Evolutionary conservation across 2,113 vertebrate genomes (phyloP), one percentile per base, ranked within the genome.

Genomic region (Hassar affinis): DNA sequence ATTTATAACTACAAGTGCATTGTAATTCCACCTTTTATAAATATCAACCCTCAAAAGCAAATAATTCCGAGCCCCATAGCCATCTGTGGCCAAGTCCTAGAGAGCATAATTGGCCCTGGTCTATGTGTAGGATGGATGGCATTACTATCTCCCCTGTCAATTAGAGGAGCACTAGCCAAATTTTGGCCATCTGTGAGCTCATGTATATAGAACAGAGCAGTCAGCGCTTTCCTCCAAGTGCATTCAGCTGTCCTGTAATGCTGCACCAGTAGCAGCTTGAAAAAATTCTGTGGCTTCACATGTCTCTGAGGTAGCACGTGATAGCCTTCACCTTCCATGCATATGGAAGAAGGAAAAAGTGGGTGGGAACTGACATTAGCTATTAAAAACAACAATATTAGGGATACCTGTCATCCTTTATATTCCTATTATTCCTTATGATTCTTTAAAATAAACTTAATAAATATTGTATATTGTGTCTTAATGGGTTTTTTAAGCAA

Each of bases 141-240:
- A 77, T 56, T 54, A 77, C 74, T 77, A 56, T 77, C 30, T 77
- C 74, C 74, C 74, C 51, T 77, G 74, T 77, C 74, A 77, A 77
- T 77, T 77, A 77, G 30, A 77, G 74, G 27, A 56, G 33, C 74
- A 56, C 51, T 38, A 56, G 74, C 52, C 51, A 35, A 77, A 56
- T 56, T 77, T 38, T 56, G 74, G 30, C 74, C 74, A 77, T 77
- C 74, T 77, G 74, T 56, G 74, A 35, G 74, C 74, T 77, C 52
- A 54, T 77, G 52, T 77, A 77, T 77, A 77, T 35, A 56, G 52
- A 77, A 38, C 74, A 77, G 52, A 51, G 18, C 30, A 56, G 51
- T 77, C 54, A 56, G 30, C 10, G 11, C 30, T 14, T 77, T 56
- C 14, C 51, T 77, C 72, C 51, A 20, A 77, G 74, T 25, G 52